These are phyloP conservation scores for Eristalis pertinax DNA, from an alignment of 2,888 invertebrate genomes.

Conservation along the genomic window DNA sequence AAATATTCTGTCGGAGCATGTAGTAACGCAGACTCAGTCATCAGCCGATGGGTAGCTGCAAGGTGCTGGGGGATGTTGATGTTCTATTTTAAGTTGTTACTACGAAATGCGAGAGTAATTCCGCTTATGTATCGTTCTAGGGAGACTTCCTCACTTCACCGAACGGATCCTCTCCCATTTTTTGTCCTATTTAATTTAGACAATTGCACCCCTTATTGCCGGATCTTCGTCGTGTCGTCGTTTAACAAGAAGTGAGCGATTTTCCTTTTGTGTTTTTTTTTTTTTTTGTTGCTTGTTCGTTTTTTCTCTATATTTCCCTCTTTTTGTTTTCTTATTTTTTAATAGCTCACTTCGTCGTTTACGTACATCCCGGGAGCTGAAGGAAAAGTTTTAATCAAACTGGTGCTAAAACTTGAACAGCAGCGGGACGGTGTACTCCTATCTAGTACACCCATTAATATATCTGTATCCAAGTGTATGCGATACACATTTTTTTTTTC, in stretches of 20 bases:
- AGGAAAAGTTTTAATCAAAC: conserved; percentile 69
- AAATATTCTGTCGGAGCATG: conserved; percentile 33
- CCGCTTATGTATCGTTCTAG: conserved; percentile 30
- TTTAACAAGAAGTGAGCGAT: conserved; percentile 58
- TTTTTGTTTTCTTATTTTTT: conserved; percentile 30
- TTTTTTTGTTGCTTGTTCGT: not conserved
- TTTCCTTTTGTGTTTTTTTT: conserved; percentile 21
- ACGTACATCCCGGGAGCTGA: conserved; percentile 40
- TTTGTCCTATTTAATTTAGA: conserved; percentile 64
- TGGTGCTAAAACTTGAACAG: conserved; percentile 45
- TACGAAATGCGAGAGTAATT: conserved; percentile 35
- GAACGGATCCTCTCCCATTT: conserved; percentile 1
- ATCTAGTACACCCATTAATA: not conserved
- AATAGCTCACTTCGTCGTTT: conserved; percentile 51
- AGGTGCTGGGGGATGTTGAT: not conserved
- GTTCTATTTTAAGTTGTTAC: conserved; percentile 26
- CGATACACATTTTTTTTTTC: conserved; percentile 8
- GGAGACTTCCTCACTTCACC: conserved; percentile 13
- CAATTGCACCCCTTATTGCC: conserved; percentile 52
- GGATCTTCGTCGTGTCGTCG: conserved; percentile 51
- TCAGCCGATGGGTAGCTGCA: not conserved
- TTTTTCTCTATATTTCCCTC: not conserved
- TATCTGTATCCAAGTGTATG: not conserved
- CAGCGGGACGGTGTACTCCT: not conserved
- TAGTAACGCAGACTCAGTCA: conserved; percentile 41